Base-by-base conservation (phyloP, 2,113 vertebrate genomes). In the Brachyistius frenatus region DNA sequence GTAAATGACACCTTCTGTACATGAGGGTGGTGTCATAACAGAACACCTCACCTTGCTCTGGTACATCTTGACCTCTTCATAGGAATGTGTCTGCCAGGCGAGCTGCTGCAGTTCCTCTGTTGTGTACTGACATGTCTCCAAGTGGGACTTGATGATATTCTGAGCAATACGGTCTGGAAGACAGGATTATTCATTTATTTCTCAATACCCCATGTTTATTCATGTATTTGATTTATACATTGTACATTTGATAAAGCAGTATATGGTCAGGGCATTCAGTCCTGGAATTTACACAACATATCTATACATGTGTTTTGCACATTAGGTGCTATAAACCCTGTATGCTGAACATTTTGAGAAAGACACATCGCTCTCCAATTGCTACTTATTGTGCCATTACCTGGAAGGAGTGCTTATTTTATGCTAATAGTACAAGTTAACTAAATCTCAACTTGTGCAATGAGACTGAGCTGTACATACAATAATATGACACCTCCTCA, bases 91-190 rank as follows among this genome's bases (percentile, higher is more conserved):
- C 93, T 99, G 98, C 98, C 98, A 99, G 0, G 97, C 97, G 63
- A 99, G 94, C 93, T 99, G 97, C 93, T 99, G 98, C 35, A 99
- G 94, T 88, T 99, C 98, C 44, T 99, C 98, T 84, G 96, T 94
- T 56, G 98, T 99, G 92, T 99, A 99, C 71, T 99, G 98, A 94
- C 98, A 99, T 0, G 98, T 99, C 94, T 99, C 98, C 95, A 99
- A 90, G 89, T 99, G 98, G 80, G 97, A 99, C 92, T 99, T 99
- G 88, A 99, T 98, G 91, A 99, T 99, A 94, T 99, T 99, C 95
- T 99, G 98, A 90, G 98, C 97, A 91, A 99, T 97, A 86, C 97
- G 97, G 89, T 99, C 98, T 99, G 81, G 15, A 79, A 86, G 55
- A 80, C 23, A 87, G 14, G 16, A 64, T 35, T 39, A 76, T 72